Percentiles rank a stretch among this genome's conserved stretches.
Evolutionary conservation across 2,113 vertebrate genomes (phyloP).

Genomic region (Ciconia stormi): DNA sequence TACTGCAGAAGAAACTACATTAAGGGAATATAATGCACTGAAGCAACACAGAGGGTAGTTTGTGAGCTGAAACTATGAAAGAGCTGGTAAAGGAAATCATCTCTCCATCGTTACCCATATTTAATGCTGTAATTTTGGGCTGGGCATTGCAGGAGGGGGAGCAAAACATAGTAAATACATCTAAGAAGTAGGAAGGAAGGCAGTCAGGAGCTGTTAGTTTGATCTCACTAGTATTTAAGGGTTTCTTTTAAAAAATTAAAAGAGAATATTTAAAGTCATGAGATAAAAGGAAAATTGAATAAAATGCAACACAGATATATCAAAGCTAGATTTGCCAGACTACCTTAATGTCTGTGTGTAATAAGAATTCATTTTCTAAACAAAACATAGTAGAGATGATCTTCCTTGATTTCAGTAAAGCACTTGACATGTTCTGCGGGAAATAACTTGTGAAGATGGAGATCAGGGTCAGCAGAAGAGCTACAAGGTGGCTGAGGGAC

Average conservation of each 20-base stretch:
- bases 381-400: neutral
- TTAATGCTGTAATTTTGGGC: neutral
- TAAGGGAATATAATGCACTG: neutral
- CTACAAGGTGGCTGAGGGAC: neutral
- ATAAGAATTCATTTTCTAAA: neutral
- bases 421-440: neutral
- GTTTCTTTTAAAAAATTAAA: neutral
- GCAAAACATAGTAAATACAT: neutral
- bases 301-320: neutral
- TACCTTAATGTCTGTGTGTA: neutral
- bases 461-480: neutral
- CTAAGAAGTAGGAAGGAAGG: neutral
- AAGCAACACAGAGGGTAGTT: neutral
- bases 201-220: neutral
- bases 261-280: neutral
- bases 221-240: neutral
- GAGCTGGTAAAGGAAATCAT: neutral
- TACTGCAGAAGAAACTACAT: rapidly evolving
- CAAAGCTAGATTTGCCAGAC: neutral
- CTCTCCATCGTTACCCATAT: neutral
- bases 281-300: neutral
- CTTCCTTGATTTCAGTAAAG: neutral
- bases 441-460: neutral
- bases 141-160: rapidly evolving
- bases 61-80: neutral